Base-by-base conservation (phyloP, 2,888 invertebrate genomes). In the Volucella zonaria region DNA sequence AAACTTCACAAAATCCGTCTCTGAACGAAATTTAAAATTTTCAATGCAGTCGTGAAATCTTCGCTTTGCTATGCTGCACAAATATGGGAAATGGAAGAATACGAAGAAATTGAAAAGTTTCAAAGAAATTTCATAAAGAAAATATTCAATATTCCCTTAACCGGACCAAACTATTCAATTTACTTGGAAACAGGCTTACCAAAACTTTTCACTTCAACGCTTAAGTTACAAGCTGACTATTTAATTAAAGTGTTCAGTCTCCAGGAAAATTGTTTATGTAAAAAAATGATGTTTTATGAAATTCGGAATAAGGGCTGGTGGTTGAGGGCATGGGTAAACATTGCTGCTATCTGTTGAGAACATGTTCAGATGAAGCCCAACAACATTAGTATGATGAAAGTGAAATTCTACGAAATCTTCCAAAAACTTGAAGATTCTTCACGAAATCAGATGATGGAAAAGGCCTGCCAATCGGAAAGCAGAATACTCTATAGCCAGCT, bases 71-170 rank as follows among this genome's bases (percentile, higher is more conserved):
- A 18, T 18, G 18, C 18, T 18, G 18, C 18, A 18, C 18, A 18
- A 18, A 18, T 18, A 18, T 18, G 18, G 18, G 18, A 1, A 18
- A 18, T 18, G 18, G 1, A 18, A 18, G 18, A 18, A 18, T 18
- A 18, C 18, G 18, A 18, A 18, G 18, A 18, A 18, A 18, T 18
- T 18, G 18, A 18, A 18, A 18, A 18, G 18, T 18, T 18, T 43
- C 59, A 59, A 9, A 59, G 43, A 10, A 59, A 8, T 59, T 59
- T 59, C 59, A 59, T 59, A 38, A 59, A 59, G 15, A 59, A 59
- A 12, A 42, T 43, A 12, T 61, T 45, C 11, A 23, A 45, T 51
- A 51, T 51, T 4, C 43, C 42, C 14, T 18, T 9, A 31, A 11
- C 59, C 42, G 8, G 42, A n/a, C 11, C 45, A 45, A 61, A 45